These are phyloP conservation scores for Drosophila cardini DNA, from an alignment of 1,140 invertebrate species.

Conservation along the genomic window DNA sequence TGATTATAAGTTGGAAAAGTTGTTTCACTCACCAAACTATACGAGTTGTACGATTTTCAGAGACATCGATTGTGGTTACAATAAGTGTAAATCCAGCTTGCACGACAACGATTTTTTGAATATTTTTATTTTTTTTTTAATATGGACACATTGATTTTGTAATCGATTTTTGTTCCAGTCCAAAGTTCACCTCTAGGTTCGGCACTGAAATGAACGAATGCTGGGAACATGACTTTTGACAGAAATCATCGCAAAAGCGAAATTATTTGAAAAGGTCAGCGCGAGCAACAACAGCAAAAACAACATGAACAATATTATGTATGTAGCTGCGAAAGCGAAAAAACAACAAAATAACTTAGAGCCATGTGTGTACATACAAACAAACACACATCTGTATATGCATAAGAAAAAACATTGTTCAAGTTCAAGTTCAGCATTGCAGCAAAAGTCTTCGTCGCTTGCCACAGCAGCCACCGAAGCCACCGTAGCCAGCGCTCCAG, in stretches of 20 bases:
- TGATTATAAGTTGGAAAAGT: too few species aligned
- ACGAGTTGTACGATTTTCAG: too few species aligned
- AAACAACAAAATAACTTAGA: constrained; percentile 5
- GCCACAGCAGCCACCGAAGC: constrained; percentile 15
- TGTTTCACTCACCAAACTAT: too few species aligned
- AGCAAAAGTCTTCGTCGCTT: constrained; percentile 31
- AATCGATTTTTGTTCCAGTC: neutral
- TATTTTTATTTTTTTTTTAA: too few species aligned
- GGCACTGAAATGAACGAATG: constrained; percentile 60
- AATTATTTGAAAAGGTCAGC: constrained; percentile 77
- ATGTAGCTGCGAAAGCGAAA: neutral
- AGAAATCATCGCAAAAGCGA: constrained; percentile 58
- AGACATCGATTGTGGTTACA: too few species aligned
- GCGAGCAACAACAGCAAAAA: constrained; percentile 42
- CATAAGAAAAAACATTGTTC: constrained; percentile 56
- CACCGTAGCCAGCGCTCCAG: constrained; percentile 37
- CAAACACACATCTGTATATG: constrained; percentile 11
- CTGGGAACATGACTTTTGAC: constrained; percentile 75
- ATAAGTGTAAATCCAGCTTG: too few species aligned
- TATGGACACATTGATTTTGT: too few species aligned
- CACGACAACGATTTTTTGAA: too few species aligned
- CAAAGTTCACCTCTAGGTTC: constrained; percentile 15
- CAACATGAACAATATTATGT: neutral
- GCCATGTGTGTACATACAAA: neutral
- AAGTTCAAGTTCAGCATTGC: constrained; percentile 75